Base-by-base conservation (phyloP, 2,888 invertebrate species). In the Drosophila hamatofila region DNA sequence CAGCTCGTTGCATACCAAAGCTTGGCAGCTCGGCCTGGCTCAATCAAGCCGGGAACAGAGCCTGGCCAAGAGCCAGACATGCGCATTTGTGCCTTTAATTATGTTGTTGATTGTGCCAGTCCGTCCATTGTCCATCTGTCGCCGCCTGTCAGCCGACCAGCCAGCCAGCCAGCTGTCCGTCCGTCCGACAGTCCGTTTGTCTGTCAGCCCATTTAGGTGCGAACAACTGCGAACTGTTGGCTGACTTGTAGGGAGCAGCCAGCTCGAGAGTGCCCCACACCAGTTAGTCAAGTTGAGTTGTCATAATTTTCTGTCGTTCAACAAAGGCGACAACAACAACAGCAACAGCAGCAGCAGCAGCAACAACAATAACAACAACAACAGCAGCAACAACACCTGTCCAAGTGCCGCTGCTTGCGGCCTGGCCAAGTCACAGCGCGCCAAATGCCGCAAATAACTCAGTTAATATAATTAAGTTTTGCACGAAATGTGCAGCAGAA, bases 381-480 rank as follows among this genome's bases (percentile, higher is more conserved):
- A 11, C 46, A 46, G 2, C 62, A 72, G 46, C 70, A 79, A 68
- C 82, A 75, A 69, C 83, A 80, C 76, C 70, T 65, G 75, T 61
- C 69, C 71, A 59, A 63, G 60, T 77, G 62, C 23, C 56, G 44
- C 55, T 56, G 69, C 18, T 48, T 37, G 41, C 35, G 76, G 48
- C 64, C 68, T 18, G 62, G 59, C 64, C 69, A 71, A 73, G 72
- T 69, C 72, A 39, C 62, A 75, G 75, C 88, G 87, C 86, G 88
- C 86, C 85, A 82, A 88, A 88, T 87, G 86, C 86, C 86, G 79
- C 87, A 88, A 88, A 87, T 87, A 88, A 87, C 89, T 84, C 87
- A 84, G 86, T 83, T 87, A 87, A 87, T 87, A 88, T 88, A 87
- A 87, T 87, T 87, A 87, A 88, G 89, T 87, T 87, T 87, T 87